Evolutionary conservation across 1,140 invertebrate genomes (phyloP), one percentile per base, ranked within the genome.

Genomic region (Aphidius ervi): DNA sequence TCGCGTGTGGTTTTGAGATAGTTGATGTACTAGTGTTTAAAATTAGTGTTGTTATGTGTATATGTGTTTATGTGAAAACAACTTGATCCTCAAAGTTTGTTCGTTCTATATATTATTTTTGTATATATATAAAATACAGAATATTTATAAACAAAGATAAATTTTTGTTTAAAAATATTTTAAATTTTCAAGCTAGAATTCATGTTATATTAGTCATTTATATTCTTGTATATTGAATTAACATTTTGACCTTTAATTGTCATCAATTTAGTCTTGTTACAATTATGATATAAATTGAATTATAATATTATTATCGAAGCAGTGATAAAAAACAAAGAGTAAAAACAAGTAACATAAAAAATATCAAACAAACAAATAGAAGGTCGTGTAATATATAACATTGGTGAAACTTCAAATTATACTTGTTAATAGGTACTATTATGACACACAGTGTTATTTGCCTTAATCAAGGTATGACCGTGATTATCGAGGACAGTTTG

Each of bases 21-120:
- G 52, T 54, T 54, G 52, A 40, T 42, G 52, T 16, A 54, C 52
- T 54, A 54, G 42, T 54, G 52, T 48, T n/a, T 48, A n/a, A n/a
- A 40, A 6, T 53, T 5, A 41, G 42, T 42, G n/a, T 39, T 10
- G 5, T 16, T 42, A 23, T 20, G 52, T 54, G 8, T 42, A 54
- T 40, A 40, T 20, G 10, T 9, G 16, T 20, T 16, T 41, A 5
- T 52, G 9, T 39, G 16, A 6, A 39, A 41, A 54, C 52, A 54
- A 54, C 39, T 54, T 54, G 52, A 54, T 54, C 52, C 9, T n/a
- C 2, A 42, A 54, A 54, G 52, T 54, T 54, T 41, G 8, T 6
- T 54, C 9, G 6, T 52, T 10, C 31, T 39, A 52, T 23, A 52
- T 52, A 52, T 9, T 37, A n/a, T 9, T 54, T 37, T 5, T 54